Percentiles rank a stretch among this genome's conserved stretches.
These are phyloP conservation scores for Caenorhabditis plicata DNA, from an alignment of 2,888 invertebrate genomes.

Conservation along the genomic window DNA sequence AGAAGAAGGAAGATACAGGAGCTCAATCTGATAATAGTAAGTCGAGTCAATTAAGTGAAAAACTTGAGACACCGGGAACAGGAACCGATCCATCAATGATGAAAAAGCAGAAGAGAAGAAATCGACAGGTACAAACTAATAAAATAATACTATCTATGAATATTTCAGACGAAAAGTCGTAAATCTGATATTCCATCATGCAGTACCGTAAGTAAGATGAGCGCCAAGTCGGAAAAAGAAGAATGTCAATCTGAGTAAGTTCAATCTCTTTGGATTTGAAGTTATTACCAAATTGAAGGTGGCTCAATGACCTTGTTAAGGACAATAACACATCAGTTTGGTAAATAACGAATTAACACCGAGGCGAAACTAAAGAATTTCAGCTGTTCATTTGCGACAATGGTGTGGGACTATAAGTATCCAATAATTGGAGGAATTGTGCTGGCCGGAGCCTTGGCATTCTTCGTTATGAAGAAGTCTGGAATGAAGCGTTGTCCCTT, in stretches of 20 bases:
- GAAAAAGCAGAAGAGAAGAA: not conserved
- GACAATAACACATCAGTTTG: too few species aligned
- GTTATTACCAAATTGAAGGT: not conserved
- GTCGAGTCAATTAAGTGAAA: not conserved
- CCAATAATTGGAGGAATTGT: not conserved
- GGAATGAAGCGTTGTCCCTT: not conserved
- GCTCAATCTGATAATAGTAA: not conserved
- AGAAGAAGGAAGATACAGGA: not conserved
- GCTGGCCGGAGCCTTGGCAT: not conserved
- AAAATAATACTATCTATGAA: too few species aligned
- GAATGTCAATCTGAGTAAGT: not conserved
- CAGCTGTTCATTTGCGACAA: not conserved
- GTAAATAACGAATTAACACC: too few species aligned
- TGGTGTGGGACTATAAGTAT: not conserved
- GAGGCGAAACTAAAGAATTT: too few species aligned
- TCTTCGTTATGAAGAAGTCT: not conserved
- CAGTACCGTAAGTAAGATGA: not conserved
- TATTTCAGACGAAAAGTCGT: not conserved
- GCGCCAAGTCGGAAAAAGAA: not conserved
- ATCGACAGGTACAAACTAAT: not conserved
- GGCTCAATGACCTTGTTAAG: slow-evolving; percentile 3
- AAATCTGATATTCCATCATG: not conserved
- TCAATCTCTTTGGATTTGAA: not conserved
- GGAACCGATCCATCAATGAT: not conserved
- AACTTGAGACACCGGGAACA: not conserved